Conservation (phyloP, 2,113 vertebrate genomes). For the Haemorhous mexicanus region DNA sequence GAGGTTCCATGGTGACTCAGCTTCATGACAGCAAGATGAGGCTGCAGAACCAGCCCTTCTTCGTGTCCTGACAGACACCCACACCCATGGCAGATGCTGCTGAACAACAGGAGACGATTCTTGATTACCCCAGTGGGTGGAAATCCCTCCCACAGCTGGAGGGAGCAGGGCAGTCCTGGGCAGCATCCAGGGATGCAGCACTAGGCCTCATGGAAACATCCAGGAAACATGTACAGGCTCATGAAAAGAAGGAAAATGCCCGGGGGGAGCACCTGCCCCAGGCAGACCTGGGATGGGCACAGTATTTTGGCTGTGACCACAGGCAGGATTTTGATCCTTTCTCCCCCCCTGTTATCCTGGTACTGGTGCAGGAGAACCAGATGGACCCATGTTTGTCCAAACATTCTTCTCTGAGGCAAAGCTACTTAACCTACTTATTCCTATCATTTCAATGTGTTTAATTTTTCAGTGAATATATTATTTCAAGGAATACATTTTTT, state of each 20-base stretch:
- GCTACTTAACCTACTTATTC: background rate
- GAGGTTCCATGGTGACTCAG: background rate
- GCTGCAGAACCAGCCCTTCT: rapidly evolving
- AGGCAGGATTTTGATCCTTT: background rate
- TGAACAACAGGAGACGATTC: background rate
- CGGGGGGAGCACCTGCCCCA: background rate
- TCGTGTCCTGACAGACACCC: background rate
- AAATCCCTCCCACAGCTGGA: too few relatives aligned
- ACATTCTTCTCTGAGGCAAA: background rate
- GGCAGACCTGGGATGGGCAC: background rate
- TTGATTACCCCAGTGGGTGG: background rate
- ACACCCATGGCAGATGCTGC: rapidly evolving
- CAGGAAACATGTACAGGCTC: too few relatives aligned
- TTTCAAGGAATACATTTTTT: background rate
- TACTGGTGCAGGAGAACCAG: background rate
- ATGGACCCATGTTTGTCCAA: background rate
- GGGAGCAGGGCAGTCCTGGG: background rate
- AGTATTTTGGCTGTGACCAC: background rate
- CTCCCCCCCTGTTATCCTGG: background rate
- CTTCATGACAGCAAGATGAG: background rate
- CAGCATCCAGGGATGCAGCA: background rate
- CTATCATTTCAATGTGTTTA: background rate
- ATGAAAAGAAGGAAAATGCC: background rate
- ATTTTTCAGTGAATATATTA: background rate
- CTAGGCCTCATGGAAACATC: background rate